Evolutionary conservation across 2,888 invertebrate genomes (phyloP), one percentile per base, ranked within the genome.

Genomic region (Trissolcus brochymenae): DNA sequence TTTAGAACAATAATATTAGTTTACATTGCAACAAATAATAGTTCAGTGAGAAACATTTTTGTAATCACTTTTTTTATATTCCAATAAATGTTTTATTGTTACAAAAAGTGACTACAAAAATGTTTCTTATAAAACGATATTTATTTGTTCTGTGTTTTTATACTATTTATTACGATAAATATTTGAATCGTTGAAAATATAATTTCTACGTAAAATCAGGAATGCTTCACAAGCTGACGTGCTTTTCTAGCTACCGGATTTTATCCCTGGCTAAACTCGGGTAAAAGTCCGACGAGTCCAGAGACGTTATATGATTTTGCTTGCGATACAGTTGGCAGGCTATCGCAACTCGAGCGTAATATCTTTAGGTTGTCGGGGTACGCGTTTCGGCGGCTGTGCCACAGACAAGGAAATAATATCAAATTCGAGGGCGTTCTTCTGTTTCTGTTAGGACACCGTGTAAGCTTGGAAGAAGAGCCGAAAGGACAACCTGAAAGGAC

Each of bases 231-330:
- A 84, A 83, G 82, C 85, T 82, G 87, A 87, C 86, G 84, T 86
- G 85, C 82, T 81, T 84, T 82, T 84, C 14, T 11, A 82, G 87
- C 88, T 88, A 88, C 88, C 86, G 87, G 86, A 88, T 88, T 88
- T 89, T 84, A 88, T 83, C 87, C 88, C 87, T 87, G 87, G 85
- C 83, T 88, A 86, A 84, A 87, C 79, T 75, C 76, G 76, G 78
- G 74, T 75, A 81, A 82, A 85, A 82, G 82, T 82, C 81, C 79
- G 65, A 78, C 78, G 78, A 77, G 79, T 81, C 83, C 79, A 76
- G 79, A 78, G 78, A 84, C 80, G 84, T 83, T 83, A 85, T 85
- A 85, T 83, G 87, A 87, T 87, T 86, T 83, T 82, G 83, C 81
- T 84, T 82, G 79, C 84, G 87, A 87, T 87, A 86, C 62, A 56